phyloP scores from a whole-genome alignment of 2,888 invertebrate species.

The Ommatoiulus sabulosus region DNA sequence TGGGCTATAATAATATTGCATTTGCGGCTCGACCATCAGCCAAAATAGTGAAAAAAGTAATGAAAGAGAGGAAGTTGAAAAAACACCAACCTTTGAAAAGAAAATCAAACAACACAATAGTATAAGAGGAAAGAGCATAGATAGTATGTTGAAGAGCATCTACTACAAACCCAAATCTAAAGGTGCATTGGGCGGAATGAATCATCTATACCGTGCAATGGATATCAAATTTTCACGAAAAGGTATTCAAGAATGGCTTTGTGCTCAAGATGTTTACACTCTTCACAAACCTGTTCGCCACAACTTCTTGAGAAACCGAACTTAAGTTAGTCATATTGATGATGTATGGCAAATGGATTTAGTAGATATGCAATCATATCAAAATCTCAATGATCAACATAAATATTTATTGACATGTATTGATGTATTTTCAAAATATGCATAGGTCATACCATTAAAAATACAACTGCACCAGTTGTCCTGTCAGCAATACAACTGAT shows the following conservation, averaged over 20 bases:
- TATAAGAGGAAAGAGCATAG: background rate
- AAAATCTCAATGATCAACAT: constrained; percentile 60
- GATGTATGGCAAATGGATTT: constrained; percentile 63
- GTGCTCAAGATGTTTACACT: background rate
- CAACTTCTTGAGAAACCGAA: constrained; percentile 47
- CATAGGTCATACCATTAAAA: constrained; percentile 62
- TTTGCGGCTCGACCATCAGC: background rate
- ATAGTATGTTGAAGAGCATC: background rate
- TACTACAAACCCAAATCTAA: background rate
- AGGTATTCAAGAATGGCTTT: background rate
- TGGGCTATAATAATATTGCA: background rate
- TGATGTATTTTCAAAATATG: constrained; percentile 60
- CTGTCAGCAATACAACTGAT: constrained; percentile 60
- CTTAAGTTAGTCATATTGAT: constrained; percentile 61
- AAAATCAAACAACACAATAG: too few relatives aligned
- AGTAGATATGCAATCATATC: constrained; percentile 60
- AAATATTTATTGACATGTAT: constrained; percentile 61
- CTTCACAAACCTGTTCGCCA: background rate
- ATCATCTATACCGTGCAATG: background rate
- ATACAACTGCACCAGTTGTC: constrained; percentile 61
- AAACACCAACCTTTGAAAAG: background rate
- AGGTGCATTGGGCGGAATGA: background rate
- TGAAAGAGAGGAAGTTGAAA: background rate
- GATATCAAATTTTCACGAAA: background rate
- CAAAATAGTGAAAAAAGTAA: background rate